These are phyloP conservation scores for Caretta caretta DNA, from an alignment of 2,113 vertebrate species.

Conservation along the genomic window DNA sequence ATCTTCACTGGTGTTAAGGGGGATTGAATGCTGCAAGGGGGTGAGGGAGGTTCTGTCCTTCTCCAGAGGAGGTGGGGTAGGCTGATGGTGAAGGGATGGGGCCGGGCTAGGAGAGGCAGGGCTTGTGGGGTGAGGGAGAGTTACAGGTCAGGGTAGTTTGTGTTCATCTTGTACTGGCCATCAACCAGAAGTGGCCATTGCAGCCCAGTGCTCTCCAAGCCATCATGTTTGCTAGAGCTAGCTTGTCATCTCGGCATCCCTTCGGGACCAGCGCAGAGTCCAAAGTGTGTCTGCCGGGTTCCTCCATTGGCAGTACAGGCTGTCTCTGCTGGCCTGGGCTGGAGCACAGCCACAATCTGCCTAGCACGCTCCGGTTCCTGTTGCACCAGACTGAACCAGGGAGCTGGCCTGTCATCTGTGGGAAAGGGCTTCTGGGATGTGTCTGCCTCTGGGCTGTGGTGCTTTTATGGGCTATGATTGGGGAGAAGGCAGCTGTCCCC, in stretches of 20 bases:
- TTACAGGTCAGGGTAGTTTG: accelerated
- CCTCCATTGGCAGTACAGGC: background rate
- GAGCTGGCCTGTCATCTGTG: accelerated
- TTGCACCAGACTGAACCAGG: background rate
- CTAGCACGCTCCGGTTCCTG: background rate
- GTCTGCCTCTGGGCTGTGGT: background rate
- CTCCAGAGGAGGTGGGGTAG: too few species aligned
- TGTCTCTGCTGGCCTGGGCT: background rate
- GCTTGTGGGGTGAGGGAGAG: background rate
- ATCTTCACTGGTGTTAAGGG: constrained; percentile 43
- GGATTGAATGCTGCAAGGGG: accelerated
- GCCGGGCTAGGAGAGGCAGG: background rate
- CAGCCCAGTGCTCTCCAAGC: accelerated
- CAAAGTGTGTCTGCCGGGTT: background rate
- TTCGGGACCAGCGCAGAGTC: accelerated
- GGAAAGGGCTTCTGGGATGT: background rate
- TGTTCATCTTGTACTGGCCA: accelerated
- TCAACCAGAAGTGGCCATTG: background rate
- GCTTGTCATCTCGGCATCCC: background rate
- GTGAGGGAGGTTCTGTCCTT: background rate
- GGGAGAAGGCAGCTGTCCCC: background rate
- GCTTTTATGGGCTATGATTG: background rate
- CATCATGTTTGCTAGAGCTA: background rate
- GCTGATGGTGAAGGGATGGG: accelerated
- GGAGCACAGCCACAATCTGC: background rate